Conservation (phyloP, 2,113 vertebrate species). For the Forbesichthys papilliferus region DNA sequence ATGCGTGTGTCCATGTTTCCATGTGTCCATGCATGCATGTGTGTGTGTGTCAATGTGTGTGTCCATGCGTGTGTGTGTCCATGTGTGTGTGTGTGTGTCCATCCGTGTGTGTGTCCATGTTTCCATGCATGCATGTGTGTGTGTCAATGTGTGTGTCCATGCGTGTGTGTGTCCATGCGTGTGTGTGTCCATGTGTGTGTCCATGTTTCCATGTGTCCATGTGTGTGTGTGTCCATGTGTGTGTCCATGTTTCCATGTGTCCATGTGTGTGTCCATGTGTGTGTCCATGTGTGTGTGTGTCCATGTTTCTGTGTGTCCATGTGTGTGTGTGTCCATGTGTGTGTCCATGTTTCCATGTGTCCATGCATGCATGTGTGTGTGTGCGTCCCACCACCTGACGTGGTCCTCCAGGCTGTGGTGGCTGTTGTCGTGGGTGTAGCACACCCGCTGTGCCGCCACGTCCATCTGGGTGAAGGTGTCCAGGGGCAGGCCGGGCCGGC, state of each 20-base stretch:
- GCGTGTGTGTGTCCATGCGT: no score
- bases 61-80: not conserved
- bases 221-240: no score
- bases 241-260: no score
- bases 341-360: not conserved
- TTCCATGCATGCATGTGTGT: not conserved
- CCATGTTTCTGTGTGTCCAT: no score
- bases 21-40: not conserved
- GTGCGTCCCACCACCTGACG: conserved; percentile 76
- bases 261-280: no score
- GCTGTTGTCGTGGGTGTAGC: conserved; percentile 84
- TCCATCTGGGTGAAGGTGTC: conserved; percentile 87
- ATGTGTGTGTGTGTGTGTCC: conserved; percentile 4
- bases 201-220: no score
- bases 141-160: not conserved
- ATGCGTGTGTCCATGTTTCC: no score
- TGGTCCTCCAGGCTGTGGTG: conserved; percentile 70
- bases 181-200: no score
- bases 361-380: not conserved
- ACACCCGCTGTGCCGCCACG: conserved; percentile 85
- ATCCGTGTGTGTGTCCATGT: not conserved
- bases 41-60: not conserved
- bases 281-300: no score
- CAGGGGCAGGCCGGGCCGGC: conserved; percentile 81
- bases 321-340: not conserved